Conservation (phyloP, 2,797 vertebrate genomes). For the Emys orbicularis region DNA sequence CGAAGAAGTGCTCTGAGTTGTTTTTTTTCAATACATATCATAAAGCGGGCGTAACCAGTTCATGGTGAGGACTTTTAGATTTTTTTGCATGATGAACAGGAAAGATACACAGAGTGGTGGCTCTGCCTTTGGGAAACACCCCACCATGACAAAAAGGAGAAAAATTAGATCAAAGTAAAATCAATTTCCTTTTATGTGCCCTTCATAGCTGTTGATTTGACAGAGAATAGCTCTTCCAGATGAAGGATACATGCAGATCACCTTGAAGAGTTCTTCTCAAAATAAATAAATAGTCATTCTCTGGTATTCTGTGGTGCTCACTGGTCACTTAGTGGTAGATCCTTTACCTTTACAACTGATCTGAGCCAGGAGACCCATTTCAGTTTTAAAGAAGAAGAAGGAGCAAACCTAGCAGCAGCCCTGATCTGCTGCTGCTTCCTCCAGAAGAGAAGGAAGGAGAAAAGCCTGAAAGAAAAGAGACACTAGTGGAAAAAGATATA, state of each 20-base stretch:
- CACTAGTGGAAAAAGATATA: neutral
- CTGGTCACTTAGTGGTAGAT: neutral
- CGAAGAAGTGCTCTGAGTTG: neutral
- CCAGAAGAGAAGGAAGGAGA: neutral
- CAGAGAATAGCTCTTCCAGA: neutral
- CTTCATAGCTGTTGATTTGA: neutral
- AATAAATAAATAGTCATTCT: neutral
- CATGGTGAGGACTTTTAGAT: neutral
- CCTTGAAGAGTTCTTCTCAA: neutral
- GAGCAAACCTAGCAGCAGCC: neutral
- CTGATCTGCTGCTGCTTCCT: neutral
- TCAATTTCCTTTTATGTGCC: neutral
- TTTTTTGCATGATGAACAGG: neutral
- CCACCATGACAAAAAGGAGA: neutral
- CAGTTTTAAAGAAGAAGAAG: neutral
- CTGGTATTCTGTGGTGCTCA: neutral
- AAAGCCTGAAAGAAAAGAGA: neutral
- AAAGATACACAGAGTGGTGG: neutral
- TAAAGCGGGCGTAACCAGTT: neutral
- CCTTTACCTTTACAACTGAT: neutral
- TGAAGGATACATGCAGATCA: neutral
- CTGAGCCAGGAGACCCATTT: neutral
- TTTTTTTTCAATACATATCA: neutral
- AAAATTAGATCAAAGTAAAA: neutral
- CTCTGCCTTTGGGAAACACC: neutral